phyloP scores from a whole-genome alignment of 53 echinoderm and acorn worm species.

The Stichopus horrens region DNA sequence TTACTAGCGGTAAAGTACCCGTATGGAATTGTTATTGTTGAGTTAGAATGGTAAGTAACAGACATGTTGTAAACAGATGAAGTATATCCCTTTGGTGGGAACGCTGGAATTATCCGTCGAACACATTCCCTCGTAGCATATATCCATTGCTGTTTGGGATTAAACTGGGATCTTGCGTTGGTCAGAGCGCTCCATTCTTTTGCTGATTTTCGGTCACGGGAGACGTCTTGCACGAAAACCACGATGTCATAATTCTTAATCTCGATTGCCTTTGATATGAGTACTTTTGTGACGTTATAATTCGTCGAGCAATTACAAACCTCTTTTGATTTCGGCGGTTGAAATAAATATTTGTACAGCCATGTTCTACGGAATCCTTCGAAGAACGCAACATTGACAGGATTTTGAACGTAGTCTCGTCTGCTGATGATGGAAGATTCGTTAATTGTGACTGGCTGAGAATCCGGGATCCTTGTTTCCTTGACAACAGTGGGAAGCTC shows the following conservation, averaged over 20 bases:
- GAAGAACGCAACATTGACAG: background rate
- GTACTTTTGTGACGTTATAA: background rate
- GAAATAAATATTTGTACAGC: background rate
- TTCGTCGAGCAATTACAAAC: constrained; percentile 1
- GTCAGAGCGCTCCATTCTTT: background rate
- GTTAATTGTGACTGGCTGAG: no score
- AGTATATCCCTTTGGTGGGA: background rate
- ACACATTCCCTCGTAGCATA: constrained; percentile 32
- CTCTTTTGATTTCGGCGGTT: background rate
- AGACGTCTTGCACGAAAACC: constrained; percentile 8
- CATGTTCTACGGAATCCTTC: background rate
- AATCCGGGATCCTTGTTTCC: no score
- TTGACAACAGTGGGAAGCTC: no score
- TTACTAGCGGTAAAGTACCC: background rate
- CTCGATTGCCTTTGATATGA: background rate
- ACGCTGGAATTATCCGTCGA: background rate
- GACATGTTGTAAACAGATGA: background rate
- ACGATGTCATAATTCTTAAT: background rate
- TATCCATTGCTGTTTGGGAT: constrained; percentile 25
- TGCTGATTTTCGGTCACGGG: background rate
- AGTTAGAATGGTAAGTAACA: constrained; percentile 35
- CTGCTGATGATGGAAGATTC: background rate
- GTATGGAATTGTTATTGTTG: constrained; percentile 15
- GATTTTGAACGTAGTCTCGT: background rate
- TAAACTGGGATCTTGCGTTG: background rate